These are phyloP conservation scores for Empis livida DNA, from an alignment of 2,888 invertebrate species.

Conservation along the genomic window DNA sequence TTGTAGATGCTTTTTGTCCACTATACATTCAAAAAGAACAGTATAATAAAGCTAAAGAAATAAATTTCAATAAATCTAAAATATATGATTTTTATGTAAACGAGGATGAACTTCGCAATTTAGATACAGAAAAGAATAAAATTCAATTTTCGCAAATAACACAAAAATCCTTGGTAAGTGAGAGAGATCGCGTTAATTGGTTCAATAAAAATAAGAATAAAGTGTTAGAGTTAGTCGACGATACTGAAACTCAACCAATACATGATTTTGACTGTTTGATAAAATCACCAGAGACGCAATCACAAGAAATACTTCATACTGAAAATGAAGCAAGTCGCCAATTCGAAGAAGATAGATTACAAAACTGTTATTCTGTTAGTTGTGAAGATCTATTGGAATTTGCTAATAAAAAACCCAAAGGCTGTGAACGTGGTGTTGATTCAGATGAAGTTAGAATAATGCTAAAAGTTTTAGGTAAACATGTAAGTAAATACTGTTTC, in stretches of 20 bases:
- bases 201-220: constrained; percentile 6
- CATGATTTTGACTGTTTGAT: neutral
- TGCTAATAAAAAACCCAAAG: constrained; percentile 69
- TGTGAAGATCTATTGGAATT: constrained; percentile 86
- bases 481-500: constrained; percentile 42
- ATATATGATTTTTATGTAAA: constrained; percentile 28
- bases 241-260: neutral
- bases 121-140: constrained; percentile 27
- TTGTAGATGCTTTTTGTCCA: constrained; percentile 33
- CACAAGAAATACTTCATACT: neutral
- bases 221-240: neutral
- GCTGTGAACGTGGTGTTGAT: constrained; percentile 69
- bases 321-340: neutral
- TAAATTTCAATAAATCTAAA: constrained; percentile 24
- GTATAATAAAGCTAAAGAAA: constrained; percentile 28
- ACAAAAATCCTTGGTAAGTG: constrained; percentile 4
- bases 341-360: constrained; percentile 22
- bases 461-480: constrained; percentile 69
- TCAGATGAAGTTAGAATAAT: constrained; percentile 87
- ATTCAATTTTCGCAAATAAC: constrained; percentile 13
- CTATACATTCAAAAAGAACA: constrained; percentile 34
- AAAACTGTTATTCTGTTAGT: constrained; percentile 66
- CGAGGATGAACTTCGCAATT: constrained; percentile 28
- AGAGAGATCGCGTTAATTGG: constrained; percentile 6
- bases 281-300: too few species aligned